These are phyloP conservation scores for Gambelia wislizenii DNA, from an alignment of 2,797 vertebrate species.

Conservation along the genomic window DNA sequence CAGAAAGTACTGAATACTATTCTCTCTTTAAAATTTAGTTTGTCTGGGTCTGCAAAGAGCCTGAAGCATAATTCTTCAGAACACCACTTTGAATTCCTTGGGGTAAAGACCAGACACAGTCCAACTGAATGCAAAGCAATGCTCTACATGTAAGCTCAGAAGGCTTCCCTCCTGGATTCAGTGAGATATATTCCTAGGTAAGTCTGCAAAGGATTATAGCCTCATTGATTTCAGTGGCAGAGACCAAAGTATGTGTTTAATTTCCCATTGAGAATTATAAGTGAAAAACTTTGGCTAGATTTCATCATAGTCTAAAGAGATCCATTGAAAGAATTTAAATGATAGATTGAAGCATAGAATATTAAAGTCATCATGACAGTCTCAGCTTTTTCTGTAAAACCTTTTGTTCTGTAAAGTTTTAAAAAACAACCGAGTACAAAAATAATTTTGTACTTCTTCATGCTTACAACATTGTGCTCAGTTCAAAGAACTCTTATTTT, in stretches of 20 bases:
- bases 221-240: neutral
- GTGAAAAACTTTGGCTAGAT: neutral
- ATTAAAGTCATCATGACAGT: slow-evolving; percentile 11
- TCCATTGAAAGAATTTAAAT: neutral
- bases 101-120: neutral
- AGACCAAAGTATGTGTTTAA: neutral
- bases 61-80: neutral
- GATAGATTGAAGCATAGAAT: neutral
- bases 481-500: slow-evolving; percentile 43
- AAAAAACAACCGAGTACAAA: slow-evolving; percentile 34
- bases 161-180: neutral
- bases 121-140: neutral
- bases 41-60: neutral
- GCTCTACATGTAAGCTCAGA: neutral
- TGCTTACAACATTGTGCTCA: slow-evolving; percentile 53
- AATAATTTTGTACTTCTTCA: slow-evolving; percentile 44
- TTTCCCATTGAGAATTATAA: too few relatives aligned
- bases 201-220: neutral
- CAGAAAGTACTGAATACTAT: too few relatives aligned
- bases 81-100: neutral
- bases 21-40: neutral
- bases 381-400: slow-evolving; percentile 32
- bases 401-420: slow-evolving; percentile 35
- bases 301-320: neutral
- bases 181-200: neutral